Conservation (phyloP, 1,140 invertebrate species). For the Batillaria attramentaria region DNA sequence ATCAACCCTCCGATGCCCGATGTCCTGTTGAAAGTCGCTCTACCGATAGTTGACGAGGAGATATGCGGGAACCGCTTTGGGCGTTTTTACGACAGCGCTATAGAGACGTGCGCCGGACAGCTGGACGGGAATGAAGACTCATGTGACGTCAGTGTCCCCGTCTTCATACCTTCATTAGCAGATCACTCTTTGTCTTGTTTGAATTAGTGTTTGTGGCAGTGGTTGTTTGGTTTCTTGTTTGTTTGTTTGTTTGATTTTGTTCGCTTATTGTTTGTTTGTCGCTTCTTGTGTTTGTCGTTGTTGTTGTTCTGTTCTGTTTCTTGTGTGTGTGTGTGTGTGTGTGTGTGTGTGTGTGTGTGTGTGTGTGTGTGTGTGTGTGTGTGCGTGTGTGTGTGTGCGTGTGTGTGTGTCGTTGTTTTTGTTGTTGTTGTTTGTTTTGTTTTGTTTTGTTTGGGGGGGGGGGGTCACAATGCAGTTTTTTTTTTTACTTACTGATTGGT, state of each 20-base stretch:
- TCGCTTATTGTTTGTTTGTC: background rate
- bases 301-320: no score
- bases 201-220: background rate
- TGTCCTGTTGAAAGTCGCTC: background rate
- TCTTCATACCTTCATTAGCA: background rate
- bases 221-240: background rate
- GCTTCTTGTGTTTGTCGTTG: background rate
- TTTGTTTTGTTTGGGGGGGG: background rate
- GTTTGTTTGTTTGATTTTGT: background rate
- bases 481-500: no score
- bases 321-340: background rate
- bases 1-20: background rate
- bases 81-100: background rate
- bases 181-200: background rate
- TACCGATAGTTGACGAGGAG: background rate
- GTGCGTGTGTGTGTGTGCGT: conserved; percentile 8
- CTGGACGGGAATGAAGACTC: background rate
- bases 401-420: background rate
- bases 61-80: background rate
- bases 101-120: background rate
- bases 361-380: conserved; percentile 18
- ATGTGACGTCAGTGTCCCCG: background rate
- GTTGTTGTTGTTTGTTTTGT: background rate
- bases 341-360: background rate
- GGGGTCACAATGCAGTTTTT: background rate